Base-by-base conservation (phyloP, 37 sponge, comb jelly and placozoan species). In the Ianthella basta region DNA sequence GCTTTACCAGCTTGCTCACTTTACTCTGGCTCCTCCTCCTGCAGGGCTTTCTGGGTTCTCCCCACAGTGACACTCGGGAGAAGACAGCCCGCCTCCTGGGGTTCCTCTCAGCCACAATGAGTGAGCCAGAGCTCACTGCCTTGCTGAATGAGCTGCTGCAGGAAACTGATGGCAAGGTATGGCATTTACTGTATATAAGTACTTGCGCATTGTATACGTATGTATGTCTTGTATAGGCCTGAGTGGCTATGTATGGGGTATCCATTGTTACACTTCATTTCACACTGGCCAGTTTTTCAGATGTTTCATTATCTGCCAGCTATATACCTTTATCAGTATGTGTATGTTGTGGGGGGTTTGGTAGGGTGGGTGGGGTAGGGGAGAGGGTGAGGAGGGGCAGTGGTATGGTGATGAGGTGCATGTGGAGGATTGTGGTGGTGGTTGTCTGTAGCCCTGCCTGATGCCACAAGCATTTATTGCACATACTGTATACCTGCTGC, bases 21-120 rank as follows among this genome's bases (percentile, higher is more conserved):
- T n/a, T n/a, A n/a, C n/a, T n/a, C 33, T 37, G 29, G 19, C 60
- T 41, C 16, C 72, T 33, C 30, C 56, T 5, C 21, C 54, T 5
- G n/a, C 79, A 91, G 92, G 86, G 89, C 3, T 92, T 92, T 36
- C 88, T 86, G 35, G 79, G 64, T 38, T 92, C 92, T 10, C 79
- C 82, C 56, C 67, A 73, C 27, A 21, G 63, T 64, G 86, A 80
- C 77, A 86, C 83, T 63, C 10, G 89, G 27, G 92, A 92, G 72
- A 63, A 82, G 36, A 86, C 92, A 33, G 92, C 79, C 16, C 63
- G 66, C 0, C 72, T 92, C 15, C 53, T 88, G 59, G 92, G 89
- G 0, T 2, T 59, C 6, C 72, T 91, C 80, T 60, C 64, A 1
- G 37, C 30, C n/a, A 24, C 44, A 20, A 74, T 89, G 38, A 54